A percentile compares a stretch with the other conserved stretches of the same genome.
phyloP scores from a whole-genome alignment of 2,888 invertebrate species.

The Troides helena region DNA sequence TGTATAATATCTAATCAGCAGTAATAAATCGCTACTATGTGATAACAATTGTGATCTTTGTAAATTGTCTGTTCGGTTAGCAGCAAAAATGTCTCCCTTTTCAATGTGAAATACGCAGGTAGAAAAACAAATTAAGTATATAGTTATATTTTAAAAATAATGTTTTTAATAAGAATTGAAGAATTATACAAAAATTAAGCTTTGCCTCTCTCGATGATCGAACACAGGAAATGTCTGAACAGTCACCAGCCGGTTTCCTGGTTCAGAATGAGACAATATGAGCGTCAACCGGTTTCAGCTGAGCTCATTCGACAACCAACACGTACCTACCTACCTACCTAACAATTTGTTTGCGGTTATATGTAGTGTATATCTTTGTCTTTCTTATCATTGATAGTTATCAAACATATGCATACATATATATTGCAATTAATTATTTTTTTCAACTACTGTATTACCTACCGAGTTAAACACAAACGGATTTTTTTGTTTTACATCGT shows the following conservation, averaged over 20 bases:
- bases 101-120: no score
- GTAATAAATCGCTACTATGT: conserved; percentile 17
- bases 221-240: conserved; percentile 73
- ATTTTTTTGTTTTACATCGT: no score
- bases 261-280: conserved; percentile 75
- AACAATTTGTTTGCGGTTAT: neutral
- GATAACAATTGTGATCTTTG: conserved; percentile 8
- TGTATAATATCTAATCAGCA: conserved; percentile 43
- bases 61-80: neutral
- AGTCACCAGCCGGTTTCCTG: conserved; percentile 71
- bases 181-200: conserved; percentile 38
- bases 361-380: neutral
- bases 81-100: neutral
- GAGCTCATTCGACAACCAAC: conserved; percentile 55
- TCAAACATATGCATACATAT: neutral
- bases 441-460: no score
- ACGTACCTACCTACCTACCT: conserved; percentile 24
- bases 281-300: conserved; percentile 70
- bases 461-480: no score
- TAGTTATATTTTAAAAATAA: neutral
- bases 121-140: neutral
- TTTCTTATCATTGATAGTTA: neutral
- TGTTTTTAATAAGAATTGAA: neutral
- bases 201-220: conserved; percentile 58
- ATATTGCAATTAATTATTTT: no score